These are phyloP conservation scores for Bradypodion pumilum DNA, from an alignment of 2,797 vertebrate genomes.

Conservation along the genomic window DNA sequence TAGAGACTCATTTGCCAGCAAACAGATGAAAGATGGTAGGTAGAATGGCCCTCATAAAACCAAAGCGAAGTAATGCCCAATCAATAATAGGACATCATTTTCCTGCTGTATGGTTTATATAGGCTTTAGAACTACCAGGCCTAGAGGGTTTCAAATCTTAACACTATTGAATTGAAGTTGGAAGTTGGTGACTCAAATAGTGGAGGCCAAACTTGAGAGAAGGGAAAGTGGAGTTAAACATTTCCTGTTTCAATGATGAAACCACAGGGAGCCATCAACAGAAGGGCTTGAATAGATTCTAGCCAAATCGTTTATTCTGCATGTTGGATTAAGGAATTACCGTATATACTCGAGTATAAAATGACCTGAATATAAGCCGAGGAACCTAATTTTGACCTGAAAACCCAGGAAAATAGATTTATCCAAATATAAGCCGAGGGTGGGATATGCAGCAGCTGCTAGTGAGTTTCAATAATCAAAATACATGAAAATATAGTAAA, in stretches of 20 bases:
- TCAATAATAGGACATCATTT: too few species aligned
- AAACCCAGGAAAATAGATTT: too few species aligned
- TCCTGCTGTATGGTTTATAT: neutral
- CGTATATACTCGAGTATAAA: too few species aligned
- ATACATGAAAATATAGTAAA: too few species aligned
- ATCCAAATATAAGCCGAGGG: too few species aligned
- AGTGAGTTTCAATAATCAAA: too few species aligned
- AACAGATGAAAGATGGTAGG: neutral
- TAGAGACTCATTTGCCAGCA: neutral
- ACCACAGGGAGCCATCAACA: neutral
- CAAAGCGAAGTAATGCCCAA: neutral
- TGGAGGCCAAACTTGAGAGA: neutral
- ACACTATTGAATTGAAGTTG: neutral
- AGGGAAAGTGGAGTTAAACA: neutral
- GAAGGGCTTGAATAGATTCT: neutral
- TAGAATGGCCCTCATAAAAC: neutral
- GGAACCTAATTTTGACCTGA: too few species aligned
- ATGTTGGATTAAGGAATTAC: slow-evolving; percentile 27
- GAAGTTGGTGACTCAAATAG: neutral
- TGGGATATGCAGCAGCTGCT: too few species aligned
- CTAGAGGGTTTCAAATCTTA: neutral
- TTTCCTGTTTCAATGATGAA: neutral
- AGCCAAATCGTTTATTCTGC: slow-evolving; percentile 15
- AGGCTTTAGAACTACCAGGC: neutral
- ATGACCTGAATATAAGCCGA: too few species aligned